Percentiles rank a stretch among this genome's conserved stretches.
Conservation (phyloP, 2,888 invertebrate genomes). For the Apotomis capreana region DNA sequence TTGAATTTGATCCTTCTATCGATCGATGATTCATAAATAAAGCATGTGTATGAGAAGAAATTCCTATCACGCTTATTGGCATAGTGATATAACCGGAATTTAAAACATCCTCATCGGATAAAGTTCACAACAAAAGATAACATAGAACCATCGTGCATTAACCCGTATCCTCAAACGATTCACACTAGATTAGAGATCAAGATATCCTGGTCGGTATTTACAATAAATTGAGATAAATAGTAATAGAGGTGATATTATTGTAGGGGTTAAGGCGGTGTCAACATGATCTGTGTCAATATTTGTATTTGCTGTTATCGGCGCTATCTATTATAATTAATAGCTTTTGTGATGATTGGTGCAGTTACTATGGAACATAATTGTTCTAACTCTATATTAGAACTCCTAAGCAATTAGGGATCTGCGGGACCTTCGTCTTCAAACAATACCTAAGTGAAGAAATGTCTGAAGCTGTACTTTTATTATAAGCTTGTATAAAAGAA, state of each 20-base stretch:
- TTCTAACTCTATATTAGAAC: conserved; percentile 16
- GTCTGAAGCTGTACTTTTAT: no score
- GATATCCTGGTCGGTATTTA: conserved; percentile 46
- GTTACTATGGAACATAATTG: conserved; percentile 62
- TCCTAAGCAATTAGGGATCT: no score
- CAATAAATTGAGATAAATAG: conserved; percentile 63
- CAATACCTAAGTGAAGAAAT: no score
- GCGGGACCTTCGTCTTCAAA: no score
- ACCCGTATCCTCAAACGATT: neutral
- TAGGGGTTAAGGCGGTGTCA: conserved; percentile 78
- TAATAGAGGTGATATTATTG: conserved; percentile 54
- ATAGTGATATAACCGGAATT: conserved; percentile 31
- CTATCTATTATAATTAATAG: conserved; percentile 56
- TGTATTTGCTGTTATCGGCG: conserved; percentile 56
- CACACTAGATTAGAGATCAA: conserved; percentile 41
- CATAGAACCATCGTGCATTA: conserved; percentile 3
- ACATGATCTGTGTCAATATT: conserved; percentile 78
- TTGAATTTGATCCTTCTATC: no score
- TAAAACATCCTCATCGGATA: conserved; percentile 41
- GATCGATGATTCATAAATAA: neutral
- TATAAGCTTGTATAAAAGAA: no score
- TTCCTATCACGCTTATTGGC: conserved; percentile 16
- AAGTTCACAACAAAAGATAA: conserved; percentile 40
- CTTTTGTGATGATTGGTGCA: conserved; percentile 54
- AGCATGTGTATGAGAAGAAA: conserved; percentile 5